Percentiles rank a stretch among this genome's conserved stretches.
Evolutionary conservation across 2,797 vertebrate genomes (phyloP).

Genomic region (Sebastes reedi): DNA sequence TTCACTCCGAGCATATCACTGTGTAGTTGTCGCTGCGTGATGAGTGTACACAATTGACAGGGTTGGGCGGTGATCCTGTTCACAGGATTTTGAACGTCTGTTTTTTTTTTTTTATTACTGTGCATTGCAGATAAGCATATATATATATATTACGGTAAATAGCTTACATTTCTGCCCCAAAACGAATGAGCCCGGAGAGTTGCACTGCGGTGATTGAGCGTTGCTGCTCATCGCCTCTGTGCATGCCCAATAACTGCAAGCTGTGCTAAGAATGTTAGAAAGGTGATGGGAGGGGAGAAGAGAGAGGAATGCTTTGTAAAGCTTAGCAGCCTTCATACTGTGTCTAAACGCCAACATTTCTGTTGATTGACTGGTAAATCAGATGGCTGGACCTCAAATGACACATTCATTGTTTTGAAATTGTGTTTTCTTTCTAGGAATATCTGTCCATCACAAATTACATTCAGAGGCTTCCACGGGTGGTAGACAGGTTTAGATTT

Average conservation of each 20-base stretch:
- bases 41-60: constrained; percentile 29
- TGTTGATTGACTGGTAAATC: constrained; percentile 36
- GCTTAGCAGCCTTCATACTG: background rate
- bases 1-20: constrained; percentile 6
- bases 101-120: constrained; percentile 33
- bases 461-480: constrained; percentile 32
- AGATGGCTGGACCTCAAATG: constrained; percentile 28
- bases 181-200: constrained; percentile 43
- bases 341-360: constrained; percentile 8
- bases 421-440: constrained; percentile 41
- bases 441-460: constrained; percentile 50
- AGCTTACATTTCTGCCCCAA: constrained; percentile 32
- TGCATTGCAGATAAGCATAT: constrained; percentile 24
- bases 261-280: constrained; percentile 39
- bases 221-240: constrained; percentile 48
- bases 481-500: constrained; percentile 37
- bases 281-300: background rate
- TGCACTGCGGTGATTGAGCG: constrained; percentile 50
- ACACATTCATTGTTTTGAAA: constrained; percentile 49
- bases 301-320: background rate
- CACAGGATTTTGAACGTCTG: constrained; percentile 19
- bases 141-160: constrained; percentile 41
- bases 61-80: constrained; percentile 28
- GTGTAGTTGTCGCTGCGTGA: constrained; percentile 19
- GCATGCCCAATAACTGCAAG: constrained; percentile 51